Base-by-base conservation (phyloP, 2,888 invertebrate species). In the Eupithecia vulgata region DNA sequence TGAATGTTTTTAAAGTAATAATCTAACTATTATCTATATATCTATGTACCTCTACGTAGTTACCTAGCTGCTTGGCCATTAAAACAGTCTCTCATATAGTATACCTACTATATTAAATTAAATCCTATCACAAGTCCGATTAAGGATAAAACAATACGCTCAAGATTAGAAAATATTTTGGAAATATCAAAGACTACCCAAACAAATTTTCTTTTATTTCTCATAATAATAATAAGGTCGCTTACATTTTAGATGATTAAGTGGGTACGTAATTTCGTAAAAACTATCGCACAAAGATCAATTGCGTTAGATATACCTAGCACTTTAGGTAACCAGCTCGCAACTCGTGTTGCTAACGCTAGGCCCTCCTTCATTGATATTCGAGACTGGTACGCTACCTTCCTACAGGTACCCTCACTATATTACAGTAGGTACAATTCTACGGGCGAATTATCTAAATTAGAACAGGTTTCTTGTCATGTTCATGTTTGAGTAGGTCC, bases 391-490 rank as follows among this genome's bases (percentile, higher is more conserved):
- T 78, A 72, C 76, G 42, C 65, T 71, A 69, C 72, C 67, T 70
- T 68, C 65, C 71, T 70, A 69, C 71, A 70, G 30, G 35, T 68
- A 73, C 15, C 71, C 52, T 52, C 59, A 21, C 57, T 71, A 74
- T 42, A 17, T 65, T 70, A 71, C 62, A 70, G 70, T 71, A 70
- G 62, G 35, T 64, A 35, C 35, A 35, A 64, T 37, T 42, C 30
- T 72, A 42, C 62, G 59, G 67, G 67, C 73, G 71, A 76, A 79
- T 79, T 79, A 79, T 70, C 75, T 73, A 70, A 74, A 79, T 79
- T 76, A 79, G 76, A 75, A 74, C 74, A 73, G 67, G 76, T 59
- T 72, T 68, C 67, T 70, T 59, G 30, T 69, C 65, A 68, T 74
- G 64, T 35, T 37, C 62, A 35, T 72, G 70, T 76, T 70, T 30